Evolutionary conservation across 2,888 invertebrate species (phyloP), one percentile per base, ranked within the genome.

Genomic region (Merodon equestris): DNA sequence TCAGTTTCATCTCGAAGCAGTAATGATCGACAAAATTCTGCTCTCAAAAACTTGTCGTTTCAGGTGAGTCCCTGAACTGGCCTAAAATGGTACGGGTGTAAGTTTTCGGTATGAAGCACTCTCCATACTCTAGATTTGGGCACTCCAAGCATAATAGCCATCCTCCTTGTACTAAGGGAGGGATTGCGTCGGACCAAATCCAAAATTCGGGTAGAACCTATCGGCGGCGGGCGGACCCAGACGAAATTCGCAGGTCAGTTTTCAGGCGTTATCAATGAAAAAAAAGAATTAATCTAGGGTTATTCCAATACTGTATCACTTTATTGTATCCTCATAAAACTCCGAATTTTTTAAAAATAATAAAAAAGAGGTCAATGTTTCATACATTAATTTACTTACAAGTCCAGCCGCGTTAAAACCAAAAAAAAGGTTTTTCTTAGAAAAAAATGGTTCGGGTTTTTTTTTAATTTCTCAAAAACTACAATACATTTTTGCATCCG

Each of bases 151-250:
- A 40, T 40, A 40, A n/a, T 40, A 9, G 40, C 40, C 1, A 40
- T 40, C 5, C 40, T 40, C n/a, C 40, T 40, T 40, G 40, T 40
- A 40, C 40, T 40, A 40, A 40, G 40, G 40, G 40, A 40, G 40
- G 40, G 5, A 40, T 40, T 40, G 9, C 40, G 40, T 40, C 12
- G 3, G 3, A 40, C 40, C 40, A 40, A 40, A 40, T 40, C 40
- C 40, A 40, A 40, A 40, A 40, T 40, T 40, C 40, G 40, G n/a
- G 40, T 40, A 40, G 40, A n/a, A 40, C 12, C 40, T 10, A 40
- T 40, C 40, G 5, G 3, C n/a, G 40, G n/a, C 40, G 10, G 10
- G 40, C 1, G 10, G 40, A 40, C 40, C 27, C 27, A 27, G n/a
- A 40, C n/a, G 12, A 5, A 40, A 40, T 40, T 40, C 5, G 40